phyloP scores from a whole-genome alignment of 2,888 invertebrate genomes.

The Lingula anatina region DNA sequence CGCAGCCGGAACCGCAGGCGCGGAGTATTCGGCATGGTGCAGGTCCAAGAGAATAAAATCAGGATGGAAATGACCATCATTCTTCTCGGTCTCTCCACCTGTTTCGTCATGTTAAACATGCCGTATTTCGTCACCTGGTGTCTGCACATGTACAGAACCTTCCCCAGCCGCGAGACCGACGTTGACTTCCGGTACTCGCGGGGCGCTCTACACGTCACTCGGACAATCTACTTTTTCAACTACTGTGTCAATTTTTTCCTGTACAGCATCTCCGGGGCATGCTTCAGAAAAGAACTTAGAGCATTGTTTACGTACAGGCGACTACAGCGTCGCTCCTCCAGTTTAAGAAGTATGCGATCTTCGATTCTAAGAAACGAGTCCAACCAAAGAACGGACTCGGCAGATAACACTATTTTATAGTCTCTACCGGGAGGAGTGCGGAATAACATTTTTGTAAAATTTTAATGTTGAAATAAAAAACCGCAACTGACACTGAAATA shows the following conservation, averaged over 20 bases:
- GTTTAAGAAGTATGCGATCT: too few species aligned
- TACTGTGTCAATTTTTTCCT: too few species aligned
- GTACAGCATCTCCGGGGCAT: too few species aligned
- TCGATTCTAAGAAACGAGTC: too few species aligned
- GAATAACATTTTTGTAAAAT: too few species aligned
- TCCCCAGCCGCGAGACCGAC: background rate
- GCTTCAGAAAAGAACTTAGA: slow-evolving; percentile 34
- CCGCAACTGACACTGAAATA: too few species aligned
- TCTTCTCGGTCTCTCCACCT: slow-evolving; percentile 39
- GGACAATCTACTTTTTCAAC: slow-evolving; percentile 40
- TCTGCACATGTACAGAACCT: background rate
- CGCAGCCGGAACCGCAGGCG: slow-evolving; percentile 28
- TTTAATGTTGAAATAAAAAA: too few species aligned
- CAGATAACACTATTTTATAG: too few species aligned
- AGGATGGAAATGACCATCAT: slow-evolving; percentile 36
- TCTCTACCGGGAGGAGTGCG: too few species aligned
- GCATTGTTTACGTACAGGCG: background rate
- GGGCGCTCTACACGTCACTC: slow-evolving; percentile 19
- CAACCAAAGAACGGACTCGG: too few species aligned
- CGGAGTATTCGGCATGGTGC: slow-evolving; percentile 18
- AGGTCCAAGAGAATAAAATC: too few species aligned
- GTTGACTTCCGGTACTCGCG: background rate
- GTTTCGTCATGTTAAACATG: slow-evolving; percentile 40
- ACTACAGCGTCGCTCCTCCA: too few species aligned
- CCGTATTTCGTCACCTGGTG: slow-evolving; percentile 43